phyloP scores from a whole-genome alignment of 2,113 vertebrate species.

The Percopsis transmontana region DNA sequence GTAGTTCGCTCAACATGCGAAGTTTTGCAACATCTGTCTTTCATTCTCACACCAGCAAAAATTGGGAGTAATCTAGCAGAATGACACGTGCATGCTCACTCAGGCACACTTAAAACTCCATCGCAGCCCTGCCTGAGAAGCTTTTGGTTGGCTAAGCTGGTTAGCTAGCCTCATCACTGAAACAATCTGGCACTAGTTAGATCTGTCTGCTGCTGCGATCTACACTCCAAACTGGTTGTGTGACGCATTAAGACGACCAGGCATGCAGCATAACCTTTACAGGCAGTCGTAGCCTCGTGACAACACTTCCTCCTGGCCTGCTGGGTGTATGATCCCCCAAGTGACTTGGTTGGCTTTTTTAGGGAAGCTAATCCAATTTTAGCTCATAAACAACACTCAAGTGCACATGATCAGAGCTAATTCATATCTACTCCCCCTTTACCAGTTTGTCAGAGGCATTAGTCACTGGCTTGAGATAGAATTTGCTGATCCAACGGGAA shows the following conservation, averaged over 20 bases:
- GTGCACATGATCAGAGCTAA: constrained; percentile 23
- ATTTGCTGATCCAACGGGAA: constrained; percentile 17
- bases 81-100: neutral
- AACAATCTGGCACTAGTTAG: constrained; percentile 34
- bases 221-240: constrained; percentile 20
- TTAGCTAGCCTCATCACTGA: constrained; percentile 43
- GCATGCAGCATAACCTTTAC: constrained; percentile 25
- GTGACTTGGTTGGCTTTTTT: neutral
- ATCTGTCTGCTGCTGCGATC: constrained; percentile 22
- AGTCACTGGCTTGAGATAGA: constrained; percentile 5
- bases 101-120: constrained; percentile 4
- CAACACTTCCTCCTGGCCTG: constrained; percentile 14
- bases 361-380: constrained; percentile 14
- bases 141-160: constrained; percentile 45
- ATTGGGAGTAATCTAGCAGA: neutral
- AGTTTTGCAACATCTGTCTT: constrained; percentile 14
- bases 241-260: constrained; percentile 39
- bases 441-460: constrained; percentile 23
- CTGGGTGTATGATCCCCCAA: neutral
- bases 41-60: constrained; percentile 7
- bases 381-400: constrained; percentile 4
- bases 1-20: neutral
- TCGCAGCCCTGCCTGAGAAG: constrained; percentile 26
- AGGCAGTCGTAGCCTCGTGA: constrained; percentile 26
- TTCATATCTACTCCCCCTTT: constrained; percentile 23